A percentile compares a stretch with the other conserved stretches of the same genome.
Conservation (phyloP, 2,888 invertebrate species). For the Idaea dimidiata region DNA sequence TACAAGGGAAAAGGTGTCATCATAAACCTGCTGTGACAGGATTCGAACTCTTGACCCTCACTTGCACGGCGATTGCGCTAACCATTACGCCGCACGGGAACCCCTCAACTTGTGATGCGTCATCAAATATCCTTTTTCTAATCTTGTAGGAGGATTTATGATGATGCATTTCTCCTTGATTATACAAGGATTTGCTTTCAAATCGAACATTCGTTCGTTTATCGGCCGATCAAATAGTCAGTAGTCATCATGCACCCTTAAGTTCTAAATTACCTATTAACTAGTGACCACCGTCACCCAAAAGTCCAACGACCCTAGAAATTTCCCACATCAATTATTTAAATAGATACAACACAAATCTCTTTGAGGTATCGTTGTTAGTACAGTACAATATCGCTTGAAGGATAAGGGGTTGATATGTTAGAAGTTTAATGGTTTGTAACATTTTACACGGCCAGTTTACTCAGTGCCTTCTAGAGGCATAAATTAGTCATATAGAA, state of each 20-base stretch:
- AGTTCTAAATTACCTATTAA: slow-evolving; percentile 72
- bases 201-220: neutral
- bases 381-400: slow-evolving; percentile 35
- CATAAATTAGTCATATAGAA: slow-evolving; percentile 10
- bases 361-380: slow-evolving; percentile 46
- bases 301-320: slow-evolving; percentile 30
- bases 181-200: neutral
- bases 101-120: no score
- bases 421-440: neutral
- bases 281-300: slow-evolving; percentile 51
- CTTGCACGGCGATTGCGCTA: no score
- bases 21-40: no score
- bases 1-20: no score
- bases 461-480: slow-evolving; percentile 1
- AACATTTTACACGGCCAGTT: slow-evolving; percentile 1
- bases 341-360: slow-evolving; percentile 56
- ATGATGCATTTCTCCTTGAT: no score
- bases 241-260: slow-evolving; percentile 43
- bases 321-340: slow-evolving; percentile 61
- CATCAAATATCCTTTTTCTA: no score
- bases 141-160: no score
- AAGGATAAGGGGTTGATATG: slow-evolving; percentile 3
- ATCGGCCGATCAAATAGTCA: neutral
- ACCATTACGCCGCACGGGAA: no score
- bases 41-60: no score